Percentiles rank a stretch among this genome's conserved stretches.
Conservation (phyloP, 2,113 vertebrate species). For the Pogonocichla stellata region DNA sequence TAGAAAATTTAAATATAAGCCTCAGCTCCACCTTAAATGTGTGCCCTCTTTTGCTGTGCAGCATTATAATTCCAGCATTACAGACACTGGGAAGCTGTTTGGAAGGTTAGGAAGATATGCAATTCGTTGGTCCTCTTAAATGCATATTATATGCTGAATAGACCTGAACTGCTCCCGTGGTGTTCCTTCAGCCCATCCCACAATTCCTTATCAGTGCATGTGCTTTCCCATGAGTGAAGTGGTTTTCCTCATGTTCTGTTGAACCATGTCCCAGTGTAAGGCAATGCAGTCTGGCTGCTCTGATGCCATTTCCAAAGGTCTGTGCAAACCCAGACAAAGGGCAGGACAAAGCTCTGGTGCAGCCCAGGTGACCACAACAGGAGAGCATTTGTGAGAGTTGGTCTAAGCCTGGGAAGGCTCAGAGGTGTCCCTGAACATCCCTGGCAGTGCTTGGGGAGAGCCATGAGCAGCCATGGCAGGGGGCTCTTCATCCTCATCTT, state of each 20-base stretch:
- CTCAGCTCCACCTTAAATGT: background rate
- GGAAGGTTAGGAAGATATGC: background rate
- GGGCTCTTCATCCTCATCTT: background rate
- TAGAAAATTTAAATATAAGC: background rate
- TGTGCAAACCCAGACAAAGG: background rate
- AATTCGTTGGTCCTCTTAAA: background rate
- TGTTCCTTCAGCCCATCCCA: background rate
- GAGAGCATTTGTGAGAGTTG: background rate
- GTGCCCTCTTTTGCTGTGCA: background rate
- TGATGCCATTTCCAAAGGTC: fast-evolving
- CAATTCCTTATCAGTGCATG: background rate
- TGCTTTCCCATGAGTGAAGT: background rate
- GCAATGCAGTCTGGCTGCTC: background rate
- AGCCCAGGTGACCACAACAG: no score
- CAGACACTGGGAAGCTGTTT: background rate
- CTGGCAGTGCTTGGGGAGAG: fast-evolving
- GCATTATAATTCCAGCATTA: background rate
- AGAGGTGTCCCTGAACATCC: background rate
- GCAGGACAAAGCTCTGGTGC: background rate
- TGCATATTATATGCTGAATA: background rate
- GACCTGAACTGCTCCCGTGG: background rate
- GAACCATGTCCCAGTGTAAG: fast-evolving
- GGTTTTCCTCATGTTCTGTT: background rate
- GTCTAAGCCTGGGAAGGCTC: background rate
- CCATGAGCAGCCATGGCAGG: fast-evolving